Evolutionary conservation across 1,140 invertebrate species (phyloP), one percentile per base, ranked within the genome.

Genomic region (Ooceraea biroi): DNA sequence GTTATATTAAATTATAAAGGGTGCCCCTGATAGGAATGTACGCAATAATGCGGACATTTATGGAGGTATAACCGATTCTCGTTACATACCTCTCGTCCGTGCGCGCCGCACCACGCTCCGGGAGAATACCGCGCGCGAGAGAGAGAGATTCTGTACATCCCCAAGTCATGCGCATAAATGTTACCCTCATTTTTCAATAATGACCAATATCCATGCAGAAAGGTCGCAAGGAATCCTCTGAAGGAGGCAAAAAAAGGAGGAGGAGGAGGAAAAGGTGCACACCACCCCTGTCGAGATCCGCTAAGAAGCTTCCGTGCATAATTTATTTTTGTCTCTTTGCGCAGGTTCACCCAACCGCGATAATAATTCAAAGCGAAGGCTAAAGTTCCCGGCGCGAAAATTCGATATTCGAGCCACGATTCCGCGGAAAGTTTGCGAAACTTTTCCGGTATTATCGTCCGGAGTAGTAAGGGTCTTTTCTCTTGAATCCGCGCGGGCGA

Each of bases 361-460:
- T 89, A 89, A 89, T 89, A 87, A 89, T 89, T 89, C 87, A 85
- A 71, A 76, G 68, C 72, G 57, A 77, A 85, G 74, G 77, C 50
- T 69, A 82, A 90, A 85, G 85, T 89, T 87, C 48, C 60, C 77
- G 73, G 2, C 82, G 66, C 17, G 87, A 82, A 86, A 91, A 91
- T 89, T 91, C 85, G 87, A 91, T 90, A 91, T 91, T 89, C 90
- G 83, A 71, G 88, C 82, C 90, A 89, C 90, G 87, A 89, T 87
- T 89, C 65, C 44, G 71, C 55, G 84, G 82, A 84, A 88, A 89
- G 89, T 87, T 85, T 78, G 27, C 78, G 69, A 80, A 91, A 91
- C 85, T 89, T 90, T 82, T 58, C 65, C 60, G 57, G 83, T 69
- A 88, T 84, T 87, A 87, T 87, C 86, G 82, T 65, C 36, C 73